A percentile compares a stretch with the other conserved stretches of the same genome.
Conservation (phyloP, 1,140 invertebrate genomes). For the Adelges cooleyi region DNA sequence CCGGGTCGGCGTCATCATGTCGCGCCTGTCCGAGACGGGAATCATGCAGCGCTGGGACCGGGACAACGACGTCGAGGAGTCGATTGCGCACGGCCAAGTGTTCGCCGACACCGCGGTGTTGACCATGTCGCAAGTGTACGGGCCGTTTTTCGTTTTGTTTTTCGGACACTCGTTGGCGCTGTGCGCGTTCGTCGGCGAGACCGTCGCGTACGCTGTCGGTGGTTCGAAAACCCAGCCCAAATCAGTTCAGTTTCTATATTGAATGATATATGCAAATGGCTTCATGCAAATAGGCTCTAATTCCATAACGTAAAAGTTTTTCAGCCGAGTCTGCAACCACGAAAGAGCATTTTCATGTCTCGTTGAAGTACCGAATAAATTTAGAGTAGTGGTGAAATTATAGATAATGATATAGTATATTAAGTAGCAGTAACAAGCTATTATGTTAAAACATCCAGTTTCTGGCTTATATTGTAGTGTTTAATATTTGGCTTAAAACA, state of each 20-base stretch:
- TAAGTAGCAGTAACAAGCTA: no score
- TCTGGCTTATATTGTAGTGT: no score
- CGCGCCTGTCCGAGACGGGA: conserved; percentile 31
- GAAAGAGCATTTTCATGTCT: no score
- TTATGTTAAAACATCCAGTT: no score
- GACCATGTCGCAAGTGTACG: conserved; percentile 24
- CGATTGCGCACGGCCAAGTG: not conserved
- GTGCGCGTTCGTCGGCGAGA: conserved; percentile 9
- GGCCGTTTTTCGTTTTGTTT: conserved; percentile 26
- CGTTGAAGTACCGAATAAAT: no score
- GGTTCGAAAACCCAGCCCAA: not conserved
- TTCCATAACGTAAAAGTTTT: no score
- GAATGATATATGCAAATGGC: no score
- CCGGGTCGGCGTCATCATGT: conserved; percentile 30
- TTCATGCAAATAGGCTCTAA: no score
- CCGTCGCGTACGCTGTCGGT: not conserved
- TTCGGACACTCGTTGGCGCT: conserved; percentile 3
- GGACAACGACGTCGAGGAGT: conserved; percentile 1
- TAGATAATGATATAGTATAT: no score
- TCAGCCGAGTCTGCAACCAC: no score
- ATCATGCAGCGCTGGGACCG: conserved; percentile 31
- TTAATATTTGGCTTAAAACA: no score
- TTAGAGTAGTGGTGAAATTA: no score
- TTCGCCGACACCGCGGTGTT: conserved; percentile 21
- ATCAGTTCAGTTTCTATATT: not conserved